Percentiles rank a stretch among this genome's conserved stretches.
Conservation (phyloP, 2,797 vertebrate genomes). For the Sphenodon punctatus region DNA sequence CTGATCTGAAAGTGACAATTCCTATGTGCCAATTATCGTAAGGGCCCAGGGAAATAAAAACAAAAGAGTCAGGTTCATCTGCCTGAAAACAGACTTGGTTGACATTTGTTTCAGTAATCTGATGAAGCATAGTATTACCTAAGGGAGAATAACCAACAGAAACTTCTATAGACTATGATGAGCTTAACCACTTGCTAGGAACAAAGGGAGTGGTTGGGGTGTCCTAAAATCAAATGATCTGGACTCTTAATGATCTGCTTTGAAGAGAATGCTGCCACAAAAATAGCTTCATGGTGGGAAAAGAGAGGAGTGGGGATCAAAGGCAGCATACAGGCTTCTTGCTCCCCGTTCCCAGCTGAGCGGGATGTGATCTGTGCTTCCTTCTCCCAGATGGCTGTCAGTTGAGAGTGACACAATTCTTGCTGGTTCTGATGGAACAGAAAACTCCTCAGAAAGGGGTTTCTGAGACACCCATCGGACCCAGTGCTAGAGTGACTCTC, state of each 20-base stretch:
- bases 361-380: background rate
- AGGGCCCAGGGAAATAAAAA: background rate
- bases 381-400: too few species aligned
- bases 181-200: background rate
- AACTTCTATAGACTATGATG: background rate
- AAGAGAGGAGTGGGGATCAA: too few species aligned
- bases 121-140: background rate
- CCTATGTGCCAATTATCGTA: background rate
- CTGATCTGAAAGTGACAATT: background rate
- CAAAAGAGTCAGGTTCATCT: background rate
- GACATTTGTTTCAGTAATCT: rapidly evolving
- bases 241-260: background rate
- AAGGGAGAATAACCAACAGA: background rate
- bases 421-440: too few species aligned
- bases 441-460: too few species aligned
- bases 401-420: too few species aligned
- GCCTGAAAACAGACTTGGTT: background rate
- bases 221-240: background rate
- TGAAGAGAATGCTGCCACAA: background rate
- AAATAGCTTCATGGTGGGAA: too few species aligned
- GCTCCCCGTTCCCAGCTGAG: too few species aligned
- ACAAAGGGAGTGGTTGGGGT: background rate
- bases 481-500: too few species aligned
- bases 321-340: too few species aligned
- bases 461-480: too few species aligned